These are phyloP conservation scores for Bergia puertoricense DNA, from an alignment of 92 coral and sea anemone genomes.

Conservation along the genomic window DNA sequence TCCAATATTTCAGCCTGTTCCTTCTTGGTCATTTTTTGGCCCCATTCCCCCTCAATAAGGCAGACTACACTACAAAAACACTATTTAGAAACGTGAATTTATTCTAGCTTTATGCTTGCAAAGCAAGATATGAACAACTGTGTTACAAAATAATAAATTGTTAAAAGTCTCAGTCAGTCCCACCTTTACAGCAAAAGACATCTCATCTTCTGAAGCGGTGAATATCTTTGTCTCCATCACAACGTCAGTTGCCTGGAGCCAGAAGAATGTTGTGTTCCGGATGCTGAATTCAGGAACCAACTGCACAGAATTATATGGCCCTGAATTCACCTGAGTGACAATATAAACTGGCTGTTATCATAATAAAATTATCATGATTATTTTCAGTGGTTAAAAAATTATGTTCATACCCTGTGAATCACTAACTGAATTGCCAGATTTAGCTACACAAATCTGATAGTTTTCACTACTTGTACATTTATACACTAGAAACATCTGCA, in stretches of 20 bases:
- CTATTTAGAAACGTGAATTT: no score
- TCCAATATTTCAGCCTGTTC: no score
- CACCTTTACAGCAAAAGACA: constrained; percentile 19
- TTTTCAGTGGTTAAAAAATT: no score
- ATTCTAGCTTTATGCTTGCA: background rate
- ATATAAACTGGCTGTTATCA: background rate
- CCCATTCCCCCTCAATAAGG: no score
- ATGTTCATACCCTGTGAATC: no score
- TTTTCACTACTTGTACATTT: background rate
- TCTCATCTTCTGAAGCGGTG: background rate
- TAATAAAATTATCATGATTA: no score
- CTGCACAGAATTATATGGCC: constrained; percentile 8
- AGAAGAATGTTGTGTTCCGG: constrained; percentile 8
- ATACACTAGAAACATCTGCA: background rate
- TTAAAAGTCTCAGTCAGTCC: background rate
- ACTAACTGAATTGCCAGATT: background rate
- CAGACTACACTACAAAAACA: no score
- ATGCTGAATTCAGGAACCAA: constrained; percentile 30
- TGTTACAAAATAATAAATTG: background rate
- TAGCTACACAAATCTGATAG: background rate
- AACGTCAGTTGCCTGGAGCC: constrained; percentile 32
- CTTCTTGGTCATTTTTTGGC: no score
- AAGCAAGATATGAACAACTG: background rate
- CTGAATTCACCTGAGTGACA: constrained; percentile 2
- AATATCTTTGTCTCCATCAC: background rate